These are phyloP conservation scores for Hemiscyllium ocellatum DNA, from an alignment of 2,113 vertebrate species.

Conservation along the genomic window DNA sequence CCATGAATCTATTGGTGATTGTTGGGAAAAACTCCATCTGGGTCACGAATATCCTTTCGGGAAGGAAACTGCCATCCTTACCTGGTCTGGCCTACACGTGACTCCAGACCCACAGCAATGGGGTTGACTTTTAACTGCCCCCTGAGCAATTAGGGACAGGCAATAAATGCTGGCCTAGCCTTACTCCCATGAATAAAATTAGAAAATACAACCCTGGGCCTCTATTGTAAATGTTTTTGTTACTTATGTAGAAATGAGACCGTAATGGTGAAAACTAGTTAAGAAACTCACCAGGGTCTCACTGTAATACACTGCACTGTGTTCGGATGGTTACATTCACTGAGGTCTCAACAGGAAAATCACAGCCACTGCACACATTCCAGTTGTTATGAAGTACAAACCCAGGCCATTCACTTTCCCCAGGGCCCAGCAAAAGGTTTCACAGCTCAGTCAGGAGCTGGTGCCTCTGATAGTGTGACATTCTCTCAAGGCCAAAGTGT, in stretches of 20 bases:
- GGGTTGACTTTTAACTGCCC: too few relatives aligned
- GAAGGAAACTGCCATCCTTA: too few relatives aligned
- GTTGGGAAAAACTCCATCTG: too few relatives aligned
- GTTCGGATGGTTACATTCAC: not conserved
- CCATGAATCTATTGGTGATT: too few relatives aligned
- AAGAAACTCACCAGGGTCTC: not conserved
- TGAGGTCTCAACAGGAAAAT: not conserved
- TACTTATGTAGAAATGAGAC: not conserved
- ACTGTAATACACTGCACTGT: not conserved
- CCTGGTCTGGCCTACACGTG: too few relatives aligned
- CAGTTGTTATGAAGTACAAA: not conserved
- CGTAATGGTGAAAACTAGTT: not conserved
- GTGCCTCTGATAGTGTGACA: not conserved
- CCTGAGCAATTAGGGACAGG: too few relatives aligned
- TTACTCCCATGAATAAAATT: too few relatives aligned
- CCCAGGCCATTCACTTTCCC: not conserved
- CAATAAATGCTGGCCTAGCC: too few relatives aligned
- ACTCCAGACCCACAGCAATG: too few relatives aligned
- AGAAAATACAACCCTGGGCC: not conserved
- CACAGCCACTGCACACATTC: not conserved
- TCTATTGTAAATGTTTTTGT: not conserved
- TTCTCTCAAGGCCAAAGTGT: not conserved
- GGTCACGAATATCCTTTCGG: too few relatives aligned
- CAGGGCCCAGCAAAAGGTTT: not conserved
- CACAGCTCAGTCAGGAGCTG: not conserved